A percentile compares a stretch with the other conserved stretches of the same genome.
Evolutionary conservation across 2,113 vertebrate species (phyloP).

Genomic region (Sander lucioperca): DNA sequence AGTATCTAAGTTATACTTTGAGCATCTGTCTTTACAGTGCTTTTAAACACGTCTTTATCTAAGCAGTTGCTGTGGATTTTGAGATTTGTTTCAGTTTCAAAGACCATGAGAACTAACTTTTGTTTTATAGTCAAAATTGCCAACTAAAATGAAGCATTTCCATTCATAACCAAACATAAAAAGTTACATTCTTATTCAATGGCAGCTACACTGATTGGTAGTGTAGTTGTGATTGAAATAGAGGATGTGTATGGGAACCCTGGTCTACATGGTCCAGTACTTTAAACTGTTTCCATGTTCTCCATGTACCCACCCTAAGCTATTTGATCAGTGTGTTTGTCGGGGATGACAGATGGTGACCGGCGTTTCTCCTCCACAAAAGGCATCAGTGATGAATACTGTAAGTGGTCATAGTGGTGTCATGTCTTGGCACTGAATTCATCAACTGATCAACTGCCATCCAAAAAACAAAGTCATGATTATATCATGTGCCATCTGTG

Average conservation of each 20-base stretch:
- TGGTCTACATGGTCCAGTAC: background rate
- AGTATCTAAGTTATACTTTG: background rate
- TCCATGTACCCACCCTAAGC: background rate
- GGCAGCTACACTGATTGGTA: background rate
- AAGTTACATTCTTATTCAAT: background rate
- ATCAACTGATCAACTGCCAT: conserved; percentile 36
- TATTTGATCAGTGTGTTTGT: conserved; percentile 11
- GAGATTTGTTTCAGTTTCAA: background rate
- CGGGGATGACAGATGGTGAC: conserved; percentile 54
- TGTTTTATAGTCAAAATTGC: background rate
- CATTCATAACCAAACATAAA: background rate
- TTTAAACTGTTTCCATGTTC: conserved; percentile 6
- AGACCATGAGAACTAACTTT: background rate
- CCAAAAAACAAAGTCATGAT: conserved; percentile 25
- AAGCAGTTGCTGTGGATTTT: background rate
- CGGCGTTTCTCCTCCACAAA: conserved; percentile 43
- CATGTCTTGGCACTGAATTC: conserved; percentile 31
- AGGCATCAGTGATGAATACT: conserved; percentile 48
- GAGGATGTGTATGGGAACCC: background rate
- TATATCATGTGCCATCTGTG: conserved; percentile 34
- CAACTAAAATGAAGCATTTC: background rate
- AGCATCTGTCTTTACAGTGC: background rate
- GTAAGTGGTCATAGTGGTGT: conserved; percentile 38
- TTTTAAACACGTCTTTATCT: background rate
- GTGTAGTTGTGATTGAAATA: background rate